Conservation (phyloP, 23 tunicate genomes). For the Diplosoma virens region DNA sequence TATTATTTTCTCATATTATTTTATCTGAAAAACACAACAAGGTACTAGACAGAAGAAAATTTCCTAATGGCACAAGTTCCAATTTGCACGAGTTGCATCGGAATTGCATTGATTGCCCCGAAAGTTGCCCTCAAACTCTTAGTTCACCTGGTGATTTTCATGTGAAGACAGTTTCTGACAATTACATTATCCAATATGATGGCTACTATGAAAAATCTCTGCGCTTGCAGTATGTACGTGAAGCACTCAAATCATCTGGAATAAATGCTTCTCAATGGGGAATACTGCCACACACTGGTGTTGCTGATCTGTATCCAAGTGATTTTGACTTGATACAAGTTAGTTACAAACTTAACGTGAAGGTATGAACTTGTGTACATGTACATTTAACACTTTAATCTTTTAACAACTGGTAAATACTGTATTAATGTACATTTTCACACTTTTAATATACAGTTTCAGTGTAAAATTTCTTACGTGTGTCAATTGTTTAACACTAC, state of each 20-base stretch:
- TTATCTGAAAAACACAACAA: too few relatives aligned
- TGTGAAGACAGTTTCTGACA: conserved; percentile 25
- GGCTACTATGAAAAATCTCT: conserved; percentile 55
- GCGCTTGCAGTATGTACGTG: conserved; percentile 14
- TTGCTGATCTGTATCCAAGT: conserved; percentile 71
- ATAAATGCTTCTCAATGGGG: conserved; percentile 34
- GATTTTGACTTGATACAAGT: conserved; percentile 81
- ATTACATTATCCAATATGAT: conserved; percentile 63
- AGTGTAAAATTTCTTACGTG: too few relatives aligned
- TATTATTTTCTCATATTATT: too few relatives aligned
- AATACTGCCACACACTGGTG: conserved; percentile 42
- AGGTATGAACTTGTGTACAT: too few relatives aligned
- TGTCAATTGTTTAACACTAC: too few relatives aligned
- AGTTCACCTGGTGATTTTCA: neutral
- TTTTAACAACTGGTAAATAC: too few relatives aligned
- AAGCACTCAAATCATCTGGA: conserved; percentile 2
- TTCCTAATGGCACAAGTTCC: neutral
- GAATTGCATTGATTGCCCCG: neutral
- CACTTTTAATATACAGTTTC: too few relatives aligned
- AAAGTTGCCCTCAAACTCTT: too few relatives aligned
- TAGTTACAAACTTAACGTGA: too few relatives aligned
- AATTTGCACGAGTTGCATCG: neutral
- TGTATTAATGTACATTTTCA: too few relatives aligned
- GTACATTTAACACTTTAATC: too few relatives aligned
- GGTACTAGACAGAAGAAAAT: too few relatives aligned